Evolutionary conservation across 1,140 invertebrate species (phyloP), one percentile per base, ranked within the genome.

Genomic region (Drosophila equinoxialis): DNA sequence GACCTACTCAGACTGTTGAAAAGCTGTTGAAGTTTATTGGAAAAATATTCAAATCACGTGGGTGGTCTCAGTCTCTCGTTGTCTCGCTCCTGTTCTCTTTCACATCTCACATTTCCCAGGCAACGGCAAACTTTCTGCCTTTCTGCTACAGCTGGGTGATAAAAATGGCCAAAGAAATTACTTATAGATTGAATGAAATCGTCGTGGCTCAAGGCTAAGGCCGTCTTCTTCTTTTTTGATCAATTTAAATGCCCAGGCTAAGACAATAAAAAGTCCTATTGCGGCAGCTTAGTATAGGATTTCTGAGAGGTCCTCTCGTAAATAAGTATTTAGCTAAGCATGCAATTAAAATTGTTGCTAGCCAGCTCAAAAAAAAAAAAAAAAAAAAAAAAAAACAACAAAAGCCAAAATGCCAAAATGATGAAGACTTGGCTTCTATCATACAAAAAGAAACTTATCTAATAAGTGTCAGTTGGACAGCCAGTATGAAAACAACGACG

Each of bases 41-140:
- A 87, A 90, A 90, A 89, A 90, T 90, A 90, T 90, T 90, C 89
- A 90, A 90, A 90, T 90, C 87, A 87, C 87, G 79, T 90, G 87
- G 87, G 87, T 80, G 89, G 83, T 87, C 83, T 86, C 79, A 79
- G 68, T 13, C 37, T 39, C 79, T 76, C 17, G 17, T 71, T 71
- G 10, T 39, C 37, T 39, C 37, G 11, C 11, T 76, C 72, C 66
- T 55, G 65, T 45, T 61, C 11, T 39, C 37, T 39, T 11, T 11
- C 17, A 45, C 42, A 51, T 11, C 20, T 51, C 37, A 11, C 10
- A 11, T 20, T 51, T 51, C 17, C 45, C 45, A 20, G 42, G 42
- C 42, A 45, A 45, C 42, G 55, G 67, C 76, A 78, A 77, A 7
- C 51, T 58, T 69, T 33, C 30, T 30, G 30, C 30, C 30, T 30